Evolutionary conservation across 1,140 invertebrate genomes (phyloP).

Genomic region (Bombus confusus): DNA sequence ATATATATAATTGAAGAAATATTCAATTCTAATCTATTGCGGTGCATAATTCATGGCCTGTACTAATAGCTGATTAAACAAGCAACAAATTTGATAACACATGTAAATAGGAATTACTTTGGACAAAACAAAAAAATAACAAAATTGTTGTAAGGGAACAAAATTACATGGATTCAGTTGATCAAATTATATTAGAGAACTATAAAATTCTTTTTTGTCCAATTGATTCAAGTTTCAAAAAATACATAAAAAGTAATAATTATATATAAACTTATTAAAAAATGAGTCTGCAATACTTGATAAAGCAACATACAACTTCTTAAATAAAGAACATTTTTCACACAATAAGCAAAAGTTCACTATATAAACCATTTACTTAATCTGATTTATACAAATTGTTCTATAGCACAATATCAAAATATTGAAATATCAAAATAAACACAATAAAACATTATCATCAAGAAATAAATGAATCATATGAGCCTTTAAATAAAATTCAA

Average conservation of each 20-base stretch:
- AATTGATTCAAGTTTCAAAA: not conserved
- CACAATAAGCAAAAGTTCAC: not conserved
- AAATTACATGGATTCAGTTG: not conserved
- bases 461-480: not conserved
- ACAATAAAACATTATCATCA: not conserved
- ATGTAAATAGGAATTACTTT: not conserved
- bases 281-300: not conserved
- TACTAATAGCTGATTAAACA: constrained; percentile 8
- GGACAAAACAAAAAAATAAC: not conserved
- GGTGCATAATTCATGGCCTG: constrained; percentile 5
- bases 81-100: not conserved
- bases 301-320: not conserved
- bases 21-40: constrained; percentile 6
- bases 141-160: not conserved
- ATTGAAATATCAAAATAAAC: not conserved
- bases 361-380: not conserved
- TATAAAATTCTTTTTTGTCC: not conserved
- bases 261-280: not conserved
- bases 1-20: not conserved
- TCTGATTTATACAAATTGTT: not conserved
- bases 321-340: not conserved
- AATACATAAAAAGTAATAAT: not conserved
- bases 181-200: not conserved
- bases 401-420: not conserved
- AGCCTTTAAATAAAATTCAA: not conserved